phyloP scores from a whole-genome alignment of 2,113 vertebrate genomes.

The Pandion haliaetus region DNA sequence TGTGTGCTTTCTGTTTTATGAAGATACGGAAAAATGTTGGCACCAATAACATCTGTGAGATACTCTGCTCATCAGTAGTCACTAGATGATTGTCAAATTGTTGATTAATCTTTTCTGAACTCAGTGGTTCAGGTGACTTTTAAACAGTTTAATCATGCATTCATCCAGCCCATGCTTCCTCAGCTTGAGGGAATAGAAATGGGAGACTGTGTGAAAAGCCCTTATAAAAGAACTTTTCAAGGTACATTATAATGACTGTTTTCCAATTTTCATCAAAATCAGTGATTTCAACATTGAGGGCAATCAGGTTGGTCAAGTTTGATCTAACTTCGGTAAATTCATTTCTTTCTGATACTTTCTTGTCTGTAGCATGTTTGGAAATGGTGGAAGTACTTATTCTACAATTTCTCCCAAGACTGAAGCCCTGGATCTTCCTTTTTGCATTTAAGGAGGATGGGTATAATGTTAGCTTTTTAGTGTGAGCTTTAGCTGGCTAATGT shows the following conservation, averaged over 20 bases:
- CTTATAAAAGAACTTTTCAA: not conserved
- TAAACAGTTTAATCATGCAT: not conserved
- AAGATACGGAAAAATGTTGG: not conserved
- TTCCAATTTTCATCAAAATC: not conserved
- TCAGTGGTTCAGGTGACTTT: not conserved
- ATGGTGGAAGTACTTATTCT: not conserved
- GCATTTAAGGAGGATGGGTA: not conserved
- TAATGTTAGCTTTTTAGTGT: not conserved
- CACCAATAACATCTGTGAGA: not conserved
- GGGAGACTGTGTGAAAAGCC: not conserved
- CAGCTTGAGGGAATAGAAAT: not conserved
- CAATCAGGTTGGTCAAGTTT: not conserved
- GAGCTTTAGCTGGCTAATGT: not conserved
- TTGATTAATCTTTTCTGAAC: not conserved
- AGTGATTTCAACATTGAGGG: not conserved
- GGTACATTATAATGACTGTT: not conserved
- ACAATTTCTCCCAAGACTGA: not conserved
- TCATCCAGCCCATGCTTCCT: not conserved
- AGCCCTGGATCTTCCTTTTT: not conserved
- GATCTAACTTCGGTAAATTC: not conserved
- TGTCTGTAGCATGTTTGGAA: not conserved
- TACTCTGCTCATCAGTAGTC: not conserved
- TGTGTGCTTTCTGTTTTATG: not conserved
- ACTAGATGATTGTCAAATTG: not conserved
- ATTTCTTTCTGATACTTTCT: not conserved